Percentiles rank a stretch among this genome's conserved stretches.
These are phyloP conservation scores for Leuciscus waleckii DNA, from an alignment of 2,797 vertebrate genomes.

Conservation along the genomic window DNA sequence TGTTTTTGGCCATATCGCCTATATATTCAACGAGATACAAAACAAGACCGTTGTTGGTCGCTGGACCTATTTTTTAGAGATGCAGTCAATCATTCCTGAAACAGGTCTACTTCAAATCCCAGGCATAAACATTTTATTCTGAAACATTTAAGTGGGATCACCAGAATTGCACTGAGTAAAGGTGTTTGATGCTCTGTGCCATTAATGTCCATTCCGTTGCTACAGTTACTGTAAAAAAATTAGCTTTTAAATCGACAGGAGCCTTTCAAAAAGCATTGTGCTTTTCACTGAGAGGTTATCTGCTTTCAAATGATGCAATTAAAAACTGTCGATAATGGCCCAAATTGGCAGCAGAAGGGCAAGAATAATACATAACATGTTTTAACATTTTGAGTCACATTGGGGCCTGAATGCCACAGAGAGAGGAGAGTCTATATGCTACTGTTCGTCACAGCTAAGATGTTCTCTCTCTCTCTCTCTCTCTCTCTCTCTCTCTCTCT, in stretches of 20 bases:
- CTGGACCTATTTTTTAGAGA: neutral
- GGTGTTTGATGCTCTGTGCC: neutral
- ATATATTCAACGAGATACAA: neutral
- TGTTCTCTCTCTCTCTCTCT: slow-evolving; percentile 31
- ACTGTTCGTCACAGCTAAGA: slow-evolving; percentile 49
- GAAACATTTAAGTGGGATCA: slow-evolving; percentile 9
- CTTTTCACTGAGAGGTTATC: slow-evolving; percentile 24
- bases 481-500: slow-evolving; percentile 27
- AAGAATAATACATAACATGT: slow-evolving; percentile 5
- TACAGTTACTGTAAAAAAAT: slow-evolving; percentile 17
- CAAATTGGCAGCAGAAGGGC: neutral
- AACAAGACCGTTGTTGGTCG: neutral
- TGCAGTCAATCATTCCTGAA: neutral
- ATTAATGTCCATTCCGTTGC: slow-evolving; percentile 3
- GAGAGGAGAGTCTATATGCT: slow-evolving; percentile 18
- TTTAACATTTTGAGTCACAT: slow-evolving; percentile 21
- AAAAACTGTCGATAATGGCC: slow-evolving; percentile 8
- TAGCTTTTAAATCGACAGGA: slow-evolving; percentile 20
- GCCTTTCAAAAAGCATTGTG: slow-evolving; percentile 11
- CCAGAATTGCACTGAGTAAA: neutral
- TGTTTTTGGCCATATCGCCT: neutral
- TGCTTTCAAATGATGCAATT: slow-evolving; percentile 27
- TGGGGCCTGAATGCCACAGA: neutral
- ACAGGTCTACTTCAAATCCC: neutral
- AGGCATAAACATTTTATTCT: neutral